Evolutionary conservation across 2,888 invertebrate genomes (phyloP), one percentile per base, ranked within the genome.

Genomic region (Andrena bucephala): DNA sequence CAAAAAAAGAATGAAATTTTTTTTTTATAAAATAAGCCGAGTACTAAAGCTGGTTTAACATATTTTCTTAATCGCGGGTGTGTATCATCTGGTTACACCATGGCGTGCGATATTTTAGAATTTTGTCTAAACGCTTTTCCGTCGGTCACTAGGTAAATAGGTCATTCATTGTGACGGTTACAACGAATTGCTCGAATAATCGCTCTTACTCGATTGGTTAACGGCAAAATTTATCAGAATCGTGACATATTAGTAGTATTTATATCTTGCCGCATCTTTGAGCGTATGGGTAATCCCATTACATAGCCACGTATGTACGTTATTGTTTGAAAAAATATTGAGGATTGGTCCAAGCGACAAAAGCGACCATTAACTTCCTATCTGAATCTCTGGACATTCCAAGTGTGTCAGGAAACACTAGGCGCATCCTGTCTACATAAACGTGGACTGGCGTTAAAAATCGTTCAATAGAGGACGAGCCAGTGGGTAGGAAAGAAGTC

Each of bases 391-490:
- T 79, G 70, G 63, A 82, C 52, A 63, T 77, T 81, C 75, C 81
- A 83, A 71, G 68, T 78, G 66, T 74, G 72, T 68, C 60, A 81
- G 84, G 78, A 77, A 89, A 85, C 63, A 73, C 85, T 54, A 59
- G 77, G 72, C 77, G 79, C 85, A 88, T 90, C 89, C 90, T 89
- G 89, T 67, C 62, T 87, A 87, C 87, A 88, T 90, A 90, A 89
- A 77, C 78, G 71, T 60, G 48, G 36, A 62, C 52, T 63, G 52
- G 78, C 67, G 76, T 82, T 85, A 79, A 83, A 81, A 88, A 72
- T 85, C 85, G 83, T 84, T 90, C 90, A 90, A 86, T 91, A 84
- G 82, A 31, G 67, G 42, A 27, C 69, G 66, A 70, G 72, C 76
- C 74, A 62, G 59, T 57, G 81, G 10, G 33, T 59, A 80, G 77